Conservation (phyloP, 2,797 vertebrate genomes). For the Anguilla megastoma region DNA sequence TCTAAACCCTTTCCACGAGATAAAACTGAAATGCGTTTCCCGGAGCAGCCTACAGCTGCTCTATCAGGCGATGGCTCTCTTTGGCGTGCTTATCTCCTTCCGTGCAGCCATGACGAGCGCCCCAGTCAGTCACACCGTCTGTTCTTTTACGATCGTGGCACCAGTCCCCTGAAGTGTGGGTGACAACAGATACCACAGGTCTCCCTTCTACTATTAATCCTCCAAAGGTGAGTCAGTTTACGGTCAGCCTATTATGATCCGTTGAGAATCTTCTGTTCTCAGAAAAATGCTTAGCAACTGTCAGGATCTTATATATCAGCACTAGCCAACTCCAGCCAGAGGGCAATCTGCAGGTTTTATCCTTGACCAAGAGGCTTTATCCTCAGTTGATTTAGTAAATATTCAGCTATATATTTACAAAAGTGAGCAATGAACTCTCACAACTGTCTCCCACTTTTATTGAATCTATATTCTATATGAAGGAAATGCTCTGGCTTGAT, state of each 20-base stretch:
- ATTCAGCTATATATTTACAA: neutral
- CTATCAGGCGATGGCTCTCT: neutral
- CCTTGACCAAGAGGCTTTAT: neutral
- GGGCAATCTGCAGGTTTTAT: neutral
- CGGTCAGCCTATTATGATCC: neutral
- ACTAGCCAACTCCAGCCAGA: neutral
- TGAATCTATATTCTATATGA: neutral
- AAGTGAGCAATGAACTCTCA: neutral
- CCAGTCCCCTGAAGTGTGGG: neutral
- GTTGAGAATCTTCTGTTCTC: neutral
- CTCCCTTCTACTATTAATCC: neutral
- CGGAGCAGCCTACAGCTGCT: neutral
- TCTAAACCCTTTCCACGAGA: neutral
- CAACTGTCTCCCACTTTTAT: neutral
- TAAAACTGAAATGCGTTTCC: neutral
- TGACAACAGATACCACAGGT: neutral
- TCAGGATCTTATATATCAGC: neutral
- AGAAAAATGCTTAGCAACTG: neutral
- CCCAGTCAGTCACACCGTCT: neutral
- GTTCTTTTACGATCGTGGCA: neutral
- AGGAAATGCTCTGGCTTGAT: neutral
- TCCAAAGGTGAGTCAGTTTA: neutral
- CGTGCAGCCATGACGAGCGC: neutral
- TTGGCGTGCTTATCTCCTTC: neutral
- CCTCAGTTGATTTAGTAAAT: neutral